These are phyloP conservation scores for Aplodontia rufa DNA, from an alignment of 2,113 vertebrate genomes.

Conservation along the genomic window DNA sequence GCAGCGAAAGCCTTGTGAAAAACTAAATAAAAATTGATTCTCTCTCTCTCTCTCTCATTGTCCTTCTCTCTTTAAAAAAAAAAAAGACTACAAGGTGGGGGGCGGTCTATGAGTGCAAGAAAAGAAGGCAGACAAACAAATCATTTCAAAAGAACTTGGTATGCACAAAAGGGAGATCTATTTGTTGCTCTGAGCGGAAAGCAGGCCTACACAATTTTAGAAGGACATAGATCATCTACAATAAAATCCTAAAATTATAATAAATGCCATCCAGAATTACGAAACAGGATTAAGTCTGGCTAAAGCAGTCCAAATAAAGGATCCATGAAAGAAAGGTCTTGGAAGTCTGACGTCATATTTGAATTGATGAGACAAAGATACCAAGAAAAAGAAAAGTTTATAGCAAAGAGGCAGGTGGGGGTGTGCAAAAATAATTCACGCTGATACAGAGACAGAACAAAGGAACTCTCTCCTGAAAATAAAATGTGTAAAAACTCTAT, in stretches of 20 bases:
- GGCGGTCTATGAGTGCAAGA: neutral
- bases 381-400: neutral
- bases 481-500: neutral
- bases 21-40: too few relatives aligned
- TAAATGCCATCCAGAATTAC: neutral
- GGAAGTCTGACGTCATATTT: neutral
- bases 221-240: neutral
- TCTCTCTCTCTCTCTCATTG: too few relatives aligned
- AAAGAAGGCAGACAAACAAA: neutral
- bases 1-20: too few relatives aligned
- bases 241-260: neutral
- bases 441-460: neutral
- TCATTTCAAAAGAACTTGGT: neutral
- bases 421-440: neutral
- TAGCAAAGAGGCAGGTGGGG: neutral
- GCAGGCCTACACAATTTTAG: neutral
- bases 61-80: too few relatives aligned
- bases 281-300: neutral
- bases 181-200: neutral
- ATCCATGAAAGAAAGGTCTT: neutral
- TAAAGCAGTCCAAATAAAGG: neutral
- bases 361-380: neutral
- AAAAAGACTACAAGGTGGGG: neutral
- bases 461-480: neutral
- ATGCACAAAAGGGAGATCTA: neutral